Base-by-base conservation (phyloP, 2,797 vertebrate genomes). In the Syndactyla subalaris region DNA sequence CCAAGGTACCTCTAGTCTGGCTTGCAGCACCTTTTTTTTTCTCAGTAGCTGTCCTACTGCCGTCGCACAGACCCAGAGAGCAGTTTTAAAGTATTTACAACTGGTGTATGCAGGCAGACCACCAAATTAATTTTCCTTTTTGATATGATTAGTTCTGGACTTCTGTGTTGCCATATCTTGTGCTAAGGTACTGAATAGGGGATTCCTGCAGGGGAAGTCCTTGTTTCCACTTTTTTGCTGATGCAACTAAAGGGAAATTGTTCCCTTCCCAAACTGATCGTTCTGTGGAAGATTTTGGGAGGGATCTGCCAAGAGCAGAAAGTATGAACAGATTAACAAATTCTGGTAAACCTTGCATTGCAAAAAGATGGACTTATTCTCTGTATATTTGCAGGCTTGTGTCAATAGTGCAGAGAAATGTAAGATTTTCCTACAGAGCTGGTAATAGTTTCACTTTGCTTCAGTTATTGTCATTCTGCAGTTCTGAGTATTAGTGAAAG, bases 51-150 rank as follows among this genome's bases (percentile, higher is more conserved):
- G 73, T 88, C 51, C 80, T 90, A 55, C 70, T 81, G 80, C 88
- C 0, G 1, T 71, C 82, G 58, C 41, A 15, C 45, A 63, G 88
- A 90, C 38, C n/a, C 84, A 82, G 91, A 85, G 74, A 85, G 76
- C 66, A 92, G 88, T 90, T 97, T 96, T 90, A 84, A 85, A 81
- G 82, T 83, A 30, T 46, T 93, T 78, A 88, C 68, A 82, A 67
- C 52, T 92, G 89, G 41, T 0, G 0, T 86, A 24, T 91, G 83
- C 81, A 74, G 70, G 77, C 79, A 97, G 91, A 94, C 70, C 92
- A 89, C 92, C 92, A 79, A 95, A 88, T 93, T 96, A 77, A 89
- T 97, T 97, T 93, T 92, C 80, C 75, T 92, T 97, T 96, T 85
- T 81, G 52, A 77, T 95, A 92, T 93, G 93, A 96, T 96, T 97